Evolutionary conservation across 92 coral and sea anemone genomes (phyloP), one percentile per base, ranked within the genome.

Genomic region (Bergia puertoricense): DNA sequence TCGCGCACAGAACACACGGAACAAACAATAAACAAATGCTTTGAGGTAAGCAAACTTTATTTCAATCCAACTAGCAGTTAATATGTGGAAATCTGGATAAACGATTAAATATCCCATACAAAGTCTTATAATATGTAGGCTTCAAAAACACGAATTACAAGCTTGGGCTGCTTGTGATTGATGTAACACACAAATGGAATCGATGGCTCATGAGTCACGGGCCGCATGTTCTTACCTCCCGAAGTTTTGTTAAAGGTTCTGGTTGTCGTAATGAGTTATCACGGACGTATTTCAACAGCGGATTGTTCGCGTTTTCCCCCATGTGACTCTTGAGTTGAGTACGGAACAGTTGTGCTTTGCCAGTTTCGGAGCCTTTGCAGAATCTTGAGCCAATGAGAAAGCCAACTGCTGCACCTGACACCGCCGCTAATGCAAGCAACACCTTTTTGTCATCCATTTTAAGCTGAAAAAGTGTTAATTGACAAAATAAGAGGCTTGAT

Each of bases 311-410:
- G 23, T 62, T 62, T 22, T 6, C 22, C 2, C 4, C 22, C 68
- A 62, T 62, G 22, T 62, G 0, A 20, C 68, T 62, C 68, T 62
- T 62, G 22, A 62, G 68, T 20, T 62, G 54, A 48, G 54, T 48
- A 4, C 8, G 4, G 54, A 4, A 48, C 8, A 16, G 66, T 3
- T 4, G 6, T 62, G 69, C 69, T 1, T 23, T 20, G 30, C n/a
- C 69, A 62, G 69, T 62, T 7, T 62, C 69, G 23, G 23, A 0
- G 30, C 8, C 30, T 62, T 62, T 16, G 45, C n/a, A 74, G 45
- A 74, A 74, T 74, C 78, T 40, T 74, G 78, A 7, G 44, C 78
- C 78, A 18, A 74, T 20, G 20, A 74, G 78, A 74, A 74, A 39
- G 48, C 78, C 78, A 13, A 74, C 46, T 0, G 78, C 78, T 14